Evolutionary conservation across 1,140 invertebrate genomes (phyloP).

Genomic region (Phthorimaea operculella): DNA sequence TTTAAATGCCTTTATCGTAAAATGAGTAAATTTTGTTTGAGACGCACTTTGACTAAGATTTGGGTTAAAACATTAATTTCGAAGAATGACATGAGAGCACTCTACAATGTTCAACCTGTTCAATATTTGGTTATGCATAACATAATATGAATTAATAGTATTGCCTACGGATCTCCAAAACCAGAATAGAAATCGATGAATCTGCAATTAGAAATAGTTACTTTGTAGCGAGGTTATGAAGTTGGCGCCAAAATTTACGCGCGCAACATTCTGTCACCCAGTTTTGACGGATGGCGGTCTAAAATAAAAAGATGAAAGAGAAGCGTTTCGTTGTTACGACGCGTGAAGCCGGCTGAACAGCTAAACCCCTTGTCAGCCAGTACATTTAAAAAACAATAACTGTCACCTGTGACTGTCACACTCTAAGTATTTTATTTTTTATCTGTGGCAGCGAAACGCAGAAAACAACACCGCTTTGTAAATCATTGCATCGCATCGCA

Average conservation of each 20-base stretch:
- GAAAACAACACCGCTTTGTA: neutral
- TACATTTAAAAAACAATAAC: constrained; percentile 53
- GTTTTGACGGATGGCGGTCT: constrained; percentile 36
- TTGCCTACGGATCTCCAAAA: too few species aligned
- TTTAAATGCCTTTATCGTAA: too few species aligned
- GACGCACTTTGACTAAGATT: too few species aligned
- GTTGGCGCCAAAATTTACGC: constrained; percentile 25
- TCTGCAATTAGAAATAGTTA: neutral
- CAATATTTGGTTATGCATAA: too few species aligned
- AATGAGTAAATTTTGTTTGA: too few species aligned
- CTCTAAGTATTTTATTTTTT: neutral
- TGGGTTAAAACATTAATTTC: too few species aligned
- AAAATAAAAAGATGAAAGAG: constrained; percentile 45
- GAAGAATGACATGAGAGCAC: too few species aligned
- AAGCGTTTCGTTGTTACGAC: constrained; percentile 33
- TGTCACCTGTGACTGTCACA: too few species aligned
- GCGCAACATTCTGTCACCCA: constrained; percentile 25
- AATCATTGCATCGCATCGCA: neutral
- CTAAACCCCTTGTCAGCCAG: constrained; percentile 38
- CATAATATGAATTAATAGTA: too few species aligned
- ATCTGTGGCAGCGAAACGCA: neutral
- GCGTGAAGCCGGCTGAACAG: constrained; percentile 29
- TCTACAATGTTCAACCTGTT: too few species aligned
- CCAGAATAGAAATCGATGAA: too few species aligned
- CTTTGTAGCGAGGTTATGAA: constrained; percentile 14